Evolutionary conservation across 2,888 invertebrate species (phyloP), one percentile per base, ranked within the genome.

Genomic region (Argyresthia goedartella): DNA sequence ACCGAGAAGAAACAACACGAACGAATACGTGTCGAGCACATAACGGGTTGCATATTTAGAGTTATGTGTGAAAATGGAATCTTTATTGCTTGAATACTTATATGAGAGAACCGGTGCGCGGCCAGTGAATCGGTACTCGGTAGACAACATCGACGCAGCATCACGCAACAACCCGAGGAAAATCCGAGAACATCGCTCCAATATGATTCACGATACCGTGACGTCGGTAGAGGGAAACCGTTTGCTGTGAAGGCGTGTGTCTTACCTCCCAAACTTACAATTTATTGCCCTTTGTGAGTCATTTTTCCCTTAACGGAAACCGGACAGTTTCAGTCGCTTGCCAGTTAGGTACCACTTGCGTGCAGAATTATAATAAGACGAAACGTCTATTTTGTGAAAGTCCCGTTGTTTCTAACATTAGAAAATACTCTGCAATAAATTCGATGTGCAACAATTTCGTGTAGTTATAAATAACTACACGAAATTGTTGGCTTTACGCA

Each of bases 51-150:
- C 57, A 63, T 59, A 62, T 52, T 68, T 63, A 64, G 66, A 60
- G 61, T 60, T 60, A 63, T 66, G 61, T 69, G 67, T 60, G 65
- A 71, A 68, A 60, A 60, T 53, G 57, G 60, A 59, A 57, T 61
- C 64, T 58, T 46, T 39, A 16, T 35, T 43, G 47, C 44, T 42
- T 14, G 42, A n/a, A 9, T 39, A 39, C 61, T 33, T 43, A 39
- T 34, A 16, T 10, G 51, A 42, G 58, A 53, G 25, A 25, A 25
- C 62, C 62, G 54, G 58, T 15, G 61, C 15, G 46, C 68, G 75
- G 73, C 73, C 73, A 68, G 63, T 71, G 75, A 73, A 72, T 62
- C 58, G 14, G 60, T 59, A 62, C 55, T 55, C 55, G 50, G 48
- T 52, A 45, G 45, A 50, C 55, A 53, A 51, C 51, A 59, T 58